Evolutionary conservation across 2,113 vertebrate species (phyloP).

Genomic region (Oxyruncus cristatus): DNA sequence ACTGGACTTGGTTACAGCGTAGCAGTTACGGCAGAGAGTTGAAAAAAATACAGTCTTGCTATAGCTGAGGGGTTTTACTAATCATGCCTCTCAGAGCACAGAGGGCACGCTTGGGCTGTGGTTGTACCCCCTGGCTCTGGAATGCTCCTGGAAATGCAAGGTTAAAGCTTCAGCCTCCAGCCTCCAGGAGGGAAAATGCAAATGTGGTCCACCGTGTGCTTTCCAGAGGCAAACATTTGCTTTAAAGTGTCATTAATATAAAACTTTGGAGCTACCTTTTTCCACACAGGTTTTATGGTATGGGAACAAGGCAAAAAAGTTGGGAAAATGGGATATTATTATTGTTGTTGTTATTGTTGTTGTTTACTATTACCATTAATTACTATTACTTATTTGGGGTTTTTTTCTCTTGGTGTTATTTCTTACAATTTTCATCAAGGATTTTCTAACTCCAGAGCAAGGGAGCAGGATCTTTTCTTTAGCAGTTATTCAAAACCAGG

Average conservation of each 20-base stretch:
- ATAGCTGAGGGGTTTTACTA: neutral
- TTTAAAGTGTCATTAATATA: neutral
- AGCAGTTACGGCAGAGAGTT: neutral
- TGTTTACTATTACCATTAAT: neutral
- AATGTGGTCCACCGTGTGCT: neutral
- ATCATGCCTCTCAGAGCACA: neutral
- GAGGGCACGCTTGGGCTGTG: neutral
- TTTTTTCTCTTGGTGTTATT: neutral
- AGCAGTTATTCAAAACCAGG: neutral
- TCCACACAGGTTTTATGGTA: neutral
- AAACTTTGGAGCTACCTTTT: neutral
- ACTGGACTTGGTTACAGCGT: neutral
- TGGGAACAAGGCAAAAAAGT: neutral
- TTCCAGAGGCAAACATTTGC: neutral
- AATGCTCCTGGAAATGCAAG: neutral
- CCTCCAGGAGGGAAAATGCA: neutral
- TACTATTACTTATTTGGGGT: neutral
- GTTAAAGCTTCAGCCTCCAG: neutral
- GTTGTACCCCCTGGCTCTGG: neutral
- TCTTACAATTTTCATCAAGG: neutral
- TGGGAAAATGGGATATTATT: neutral
- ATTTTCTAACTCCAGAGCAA: neutral
- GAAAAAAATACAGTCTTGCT: neutral
- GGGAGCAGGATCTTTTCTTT: neutral
- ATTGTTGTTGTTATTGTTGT: neutral